These are phyloP conservation scores for Drosophila austrosaltans DNA, from an alignment of 2,888 invertebrate species.

Conservation along the genomic window DNA sequence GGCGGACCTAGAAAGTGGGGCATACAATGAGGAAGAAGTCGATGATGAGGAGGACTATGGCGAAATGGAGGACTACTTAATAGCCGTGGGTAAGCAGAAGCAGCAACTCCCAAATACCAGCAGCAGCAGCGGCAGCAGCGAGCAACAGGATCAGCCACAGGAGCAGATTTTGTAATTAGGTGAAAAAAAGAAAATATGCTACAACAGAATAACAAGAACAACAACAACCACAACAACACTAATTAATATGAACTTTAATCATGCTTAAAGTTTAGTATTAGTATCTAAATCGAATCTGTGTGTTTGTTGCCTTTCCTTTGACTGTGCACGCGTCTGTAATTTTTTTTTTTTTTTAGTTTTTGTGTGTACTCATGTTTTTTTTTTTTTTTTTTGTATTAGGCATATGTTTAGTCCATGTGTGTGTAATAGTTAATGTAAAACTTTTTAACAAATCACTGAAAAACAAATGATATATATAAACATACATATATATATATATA, in stretches of 20 bases:
- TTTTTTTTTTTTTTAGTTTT: constrained; percentile 11
- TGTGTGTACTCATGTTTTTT: constrained; percentile 66
- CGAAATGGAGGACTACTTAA: constrained; percentile 65
- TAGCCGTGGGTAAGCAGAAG: constrained; percentile 56
- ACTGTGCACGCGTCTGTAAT: background rate
- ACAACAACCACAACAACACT: constrained; percentile 33
- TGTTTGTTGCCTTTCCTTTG: constrained; percentile 16
- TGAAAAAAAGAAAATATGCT: constrained; percentile 63
- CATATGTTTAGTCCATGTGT: constrained; percentile 67
- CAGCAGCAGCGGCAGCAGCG: constrained; percentile 41
- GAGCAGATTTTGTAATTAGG: constrained; percentile 75
- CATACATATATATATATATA: background rate
- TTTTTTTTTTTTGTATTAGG: constrained; percentile 68
- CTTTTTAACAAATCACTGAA: constrained; percentile 44
- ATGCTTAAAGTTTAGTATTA: constrained; percentile 68
- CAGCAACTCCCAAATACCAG: constrained; percentile 32
- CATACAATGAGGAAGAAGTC: constrained; percentile 54
- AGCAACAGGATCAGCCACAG: constrained; percentile 40
- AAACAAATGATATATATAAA: constrained; percentile 8
- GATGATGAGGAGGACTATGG: constrained; percentile 54
- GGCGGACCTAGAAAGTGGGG: constrained; percentile 41
- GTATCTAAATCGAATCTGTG: constrained; percentile 30
- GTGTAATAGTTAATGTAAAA: constrained; percentile 63
- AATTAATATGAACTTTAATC: constrained; percentile 66
- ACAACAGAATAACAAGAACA: constrained; percentile 32